phyloP scores from a whole-genome alignment of 53 echinoderm and acorn worm genomes.

The Paracentrotus lividus region DNA sequence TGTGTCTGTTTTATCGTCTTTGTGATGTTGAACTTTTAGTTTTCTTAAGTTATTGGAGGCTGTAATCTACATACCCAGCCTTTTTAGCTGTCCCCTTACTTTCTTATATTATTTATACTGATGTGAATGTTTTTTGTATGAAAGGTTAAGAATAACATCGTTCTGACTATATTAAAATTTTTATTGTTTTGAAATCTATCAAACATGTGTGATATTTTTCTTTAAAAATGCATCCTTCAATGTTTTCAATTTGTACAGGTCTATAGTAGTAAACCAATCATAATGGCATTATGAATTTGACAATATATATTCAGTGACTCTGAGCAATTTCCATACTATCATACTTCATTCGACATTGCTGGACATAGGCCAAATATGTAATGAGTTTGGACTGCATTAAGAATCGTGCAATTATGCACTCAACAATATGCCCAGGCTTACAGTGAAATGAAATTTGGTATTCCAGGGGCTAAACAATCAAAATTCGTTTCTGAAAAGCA shows the following conservation, averaged over 20 bases:
- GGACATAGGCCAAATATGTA: not conserved
- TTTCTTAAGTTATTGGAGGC: no score
- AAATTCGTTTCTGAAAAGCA: slow-evolving; percentile 3
- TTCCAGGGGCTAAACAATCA: not conserved
- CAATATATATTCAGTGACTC: not conserved
- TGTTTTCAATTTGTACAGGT: not conserved
- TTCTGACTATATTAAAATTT: no score
- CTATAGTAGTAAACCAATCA: not conserved
- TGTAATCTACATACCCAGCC: no score
- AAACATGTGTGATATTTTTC: no score
- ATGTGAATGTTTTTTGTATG: no score
- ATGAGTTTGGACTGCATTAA: not conserved
- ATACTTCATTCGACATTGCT: not conserved
- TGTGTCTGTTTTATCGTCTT: no score
- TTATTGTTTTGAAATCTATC: no score
- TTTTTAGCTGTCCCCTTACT: no score
- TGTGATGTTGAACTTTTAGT: no score
- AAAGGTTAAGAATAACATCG: no score
- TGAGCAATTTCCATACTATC: not conserved
- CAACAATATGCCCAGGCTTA: not conserved
- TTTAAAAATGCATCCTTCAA: not conserved
- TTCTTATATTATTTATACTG: no score
- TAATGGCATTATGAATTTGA: not conserved
- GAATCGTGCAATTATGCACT: not conserved
- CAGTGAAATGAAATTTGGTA: not conserved